Conservation (phyloP, 2,113 vertebrate genomes). For the Scatophagus argus region DNA sequence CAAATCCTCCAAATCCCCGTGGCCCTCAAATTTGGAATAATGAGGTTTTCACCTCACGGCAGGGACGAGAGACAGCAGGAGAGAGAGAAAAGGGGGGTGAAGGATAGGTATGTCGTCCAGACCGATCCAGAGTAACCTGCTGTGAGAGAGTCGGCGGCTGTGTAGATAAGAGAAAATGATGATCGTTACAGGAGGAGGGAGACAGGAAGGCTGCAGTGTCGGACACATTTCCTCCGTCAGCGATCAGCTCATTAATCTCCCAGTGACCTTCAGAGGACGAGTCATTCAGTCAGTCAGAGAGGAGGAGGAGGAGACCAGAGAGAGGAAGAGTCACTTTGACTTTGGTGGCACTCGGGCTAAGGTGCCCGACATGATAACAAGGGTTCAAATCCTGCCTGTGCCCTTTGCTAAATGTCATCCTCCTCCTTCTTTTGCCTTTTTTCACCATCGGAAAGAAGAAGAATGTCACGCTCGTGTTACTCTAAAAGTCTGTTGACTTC, state of each 20-base stretch:
- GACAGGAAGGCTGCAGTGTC: slow-evolving; percentile 38
- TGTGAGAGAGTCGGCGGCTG: slow-evolving; percentile 44
- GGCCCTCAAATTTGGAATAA: slow-evolving; percentile 18
- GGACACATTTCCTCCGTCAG: slow-evolving; percentile 52
- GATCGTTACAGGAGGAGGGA: slow-evolving; percentile 63
- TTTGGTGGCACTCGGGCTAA: slow-evolving; percentile 1
- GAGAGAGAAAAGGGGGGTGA: slow-evolving; percentile 14
- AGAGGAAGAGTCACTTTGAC: slow-evolving; percentile 4
- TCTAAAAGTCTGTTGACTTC: not conserved
- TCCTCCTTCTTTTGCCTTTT: not conserved
- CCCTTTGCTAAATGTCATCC: slow-evolving; percentile 56
- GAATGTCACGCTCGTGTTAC: not conserved
- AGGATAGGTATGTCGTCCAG: slow-evolving; percentile 62
- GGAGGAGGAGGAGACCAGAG: slow-evolving; percentile 1
- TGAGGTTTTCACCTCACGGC: slow-evolving; percentile 33
- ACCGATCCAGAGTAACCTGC: slow-evolving; percentile 35
- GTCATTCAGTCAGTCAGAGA: slow-evolving; percentile 28
- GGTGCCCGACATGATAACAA: slow-evolving; percentile 33
- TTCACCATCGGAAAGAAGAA: not conserved
- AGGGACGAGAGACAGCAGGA: slow-evolving; percentile 27
- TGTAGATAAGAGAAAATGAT: slow-evolving; percentile 60
- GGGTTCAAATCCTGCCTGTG: slow-evolving; percentile 39
- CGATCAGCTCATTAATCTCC: slow-evolving; percentile 67
- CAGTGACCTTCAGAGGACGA: slow-evolving; percentile 61
- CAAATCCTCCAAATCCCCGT: slow-evolving; percentile 5